These are phyloP conservation scores for Rallus limicola DNA, from an alignment of 2,113 vertebrate genomes.

Conservation along the genomic window DNA sequence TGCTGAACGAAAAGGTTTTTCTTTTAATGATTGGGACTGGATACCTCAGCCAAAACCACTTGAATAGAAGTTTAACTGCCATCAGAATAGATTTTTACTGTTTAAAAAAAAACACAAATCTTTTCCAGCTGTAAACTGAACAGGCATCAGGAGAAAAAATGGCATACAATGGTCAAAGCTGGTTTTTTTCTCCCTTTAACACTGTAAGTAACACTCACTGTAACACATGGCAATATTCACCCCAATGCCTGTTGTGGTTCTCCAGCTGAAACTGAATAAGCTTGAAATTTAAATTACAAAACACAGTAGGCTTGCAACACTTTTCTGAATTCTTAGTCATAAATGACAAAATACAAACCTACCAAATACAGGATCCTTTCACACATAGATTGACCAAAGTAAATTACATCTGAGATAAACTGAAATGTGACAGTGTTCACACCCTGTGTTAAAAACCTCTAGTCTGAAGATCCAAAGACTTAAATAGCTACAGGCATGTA, in stretches of 20 bases:
- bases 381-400: not conserved
- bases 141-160: not conserved
- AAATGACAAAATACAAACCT: not conserved
- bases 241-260: not conserved
- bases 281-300: not conserved
- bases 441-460: not conserved
- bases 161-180: not conserved
- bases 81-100: not conserved
- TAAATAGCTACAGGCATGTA: not conserved
- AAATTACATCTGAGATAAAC: not conserved
- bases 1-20: not conserved
- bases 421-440: not conserved
- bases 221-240: not conserved
- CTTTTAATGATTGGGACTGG: not conserved
- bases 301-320: not conserved
- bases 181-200: not conserved
- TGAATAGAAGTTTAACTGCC: not conserved
- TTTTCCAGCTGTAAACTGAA: not conserved
- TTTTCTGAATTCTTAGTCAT: not conserved
- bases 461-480: not conserved
- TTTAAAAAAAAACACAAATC: not conserved
- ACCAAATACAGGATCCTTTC: not conserved
- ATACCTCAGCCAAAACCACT: not conserved
- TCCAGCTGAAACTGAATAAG: not conserved
- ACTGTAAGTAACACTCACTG: not conserved